Conservation (phyloP, 2,888 invertebrate genomes). For the Drosophila greeni region DNA sequence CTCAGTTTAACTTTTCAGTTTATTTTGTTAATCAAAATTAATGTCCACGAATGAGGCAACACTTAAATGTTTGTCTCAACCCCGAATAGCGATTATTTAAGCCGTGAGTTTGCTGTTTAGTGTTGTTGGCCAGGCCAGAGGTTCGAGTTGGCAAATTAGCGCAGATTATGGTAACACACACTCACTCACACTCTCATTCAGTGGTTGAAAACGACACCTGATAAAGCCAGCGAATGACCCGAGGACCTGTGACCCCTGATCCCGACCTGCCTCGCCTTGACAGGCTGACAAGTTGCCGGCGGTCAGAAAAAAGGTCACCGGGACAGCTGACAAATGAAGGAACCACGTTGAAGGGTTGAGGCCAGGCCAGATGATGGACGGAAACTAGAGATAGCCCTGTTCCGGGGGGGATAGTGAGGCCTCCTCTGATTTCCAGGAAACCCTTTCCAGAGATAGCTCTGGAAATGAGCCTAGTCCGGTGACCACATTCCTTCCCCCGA, state of each 20-base stretch:
- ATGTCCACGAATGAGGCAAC: neutral
- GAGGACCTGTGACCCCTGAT: constrained; percentile 12
- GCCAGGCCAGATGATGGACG: neutral
- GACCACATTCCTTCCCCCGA: neutral
- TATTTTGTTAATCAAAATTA: neutral
- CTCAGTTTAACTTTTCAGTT: no score
- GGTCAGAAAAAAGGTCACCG: constrained; percentile 32
- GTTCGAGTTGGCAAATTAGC: constrained; percentile 40
- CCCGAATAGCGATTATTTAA: neutral
- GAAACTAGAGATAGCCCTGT: constrained; percentile 12
- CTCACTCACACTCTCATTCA: neutral
- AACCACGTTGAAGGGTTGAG: constrained; percentile 22
- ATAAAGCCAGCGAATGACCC: constrained; percentile 2
- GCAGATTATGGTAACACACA: constrained; percentile 37
- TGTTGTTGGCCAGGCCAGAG: constrained; percentile 6
- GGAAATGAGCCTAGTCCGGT: no score
- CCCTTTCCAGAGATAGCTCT: neutral
- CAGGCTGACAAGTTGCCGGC: constrained; percentile 27
- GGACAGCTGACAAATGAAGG: constrained; percentile 42
- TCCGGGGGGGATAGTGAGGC: neutral
- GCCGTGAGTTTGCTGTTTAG: constrained; percentile 3
- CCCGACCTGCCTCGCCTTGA: constrained; percentile 20
- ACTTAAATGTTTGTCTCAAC: neutral
- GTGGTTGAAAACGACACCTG: constrained; percentile 39
- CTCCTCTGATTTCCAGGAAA: neutral